These are phyloP conservation scores for Limnodromus scolopaceus DNA, from an alignment of 2,797 vertebrate genomes.

Conservation along the genomic window DNA sequence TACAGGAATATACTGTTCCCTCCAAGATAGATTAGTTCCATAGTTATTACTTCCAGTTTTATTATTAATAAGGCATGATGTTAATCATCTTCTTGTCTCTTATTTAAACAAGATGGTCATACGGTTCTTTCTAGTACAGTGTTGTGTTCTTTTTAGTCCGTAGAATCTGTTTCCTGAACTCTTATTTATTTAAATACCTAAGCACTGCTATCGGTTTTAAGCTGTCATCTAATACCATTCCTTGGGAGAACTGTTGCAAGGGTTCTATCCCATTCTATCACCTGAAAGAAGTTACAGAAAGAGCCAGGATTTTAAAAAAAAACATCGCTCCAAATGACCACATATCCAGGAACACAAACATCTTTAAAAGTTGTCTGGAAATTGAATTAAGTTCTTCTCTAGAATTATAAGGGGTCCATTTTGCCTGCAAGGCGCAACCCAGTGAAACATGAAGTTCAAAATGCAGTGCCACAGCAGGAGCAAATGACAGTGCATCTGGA, in stretches of 20 bases:
- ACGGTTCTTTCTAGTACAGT: neutral
- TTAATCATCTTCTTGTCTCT: constrained; percentile 48
- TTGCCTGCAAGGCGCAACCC: neutral
- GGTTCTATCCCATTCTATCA: neutral
- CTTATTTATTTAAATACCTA: constrained; percentile 17
- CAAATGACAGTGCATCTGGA: constrained; percentile 7
- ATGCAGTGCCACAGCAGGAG: neutral
- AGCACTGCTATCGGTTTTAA: neutral
- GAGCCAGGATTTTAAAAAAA: neutral
- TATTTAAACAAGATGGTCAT: constrained; percentile 65
- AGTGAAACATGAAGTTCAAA: constrained; percentile 17
- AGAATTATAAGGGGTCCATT: constrained; percentile 1
- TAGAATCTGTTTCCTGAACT: constrained; percentile 8
- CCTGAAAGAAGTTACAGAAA: neutral
- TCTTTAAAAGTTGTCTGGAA: neutral
- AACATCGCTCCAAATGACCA: neutral
- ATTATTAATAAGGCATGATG: constrained; percentile 63
- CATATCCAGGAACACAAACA: neutral
- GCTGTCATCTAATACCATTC: neutral
- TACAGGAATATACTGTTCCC: constrained; percentile 52
- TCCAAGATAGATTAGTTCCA: constrained; percentile 63
- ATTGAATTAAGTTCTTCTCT: neutral
- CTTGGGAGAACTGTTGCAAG: neutral
- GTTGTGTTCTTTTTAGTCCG: neutral
- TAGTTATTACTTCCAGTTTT: constrained; percentile 62